Evolutionary conservation across 2,888 invertebrate species (phyloP).

Genomic region (Brachylomia viminalis): DNA sequence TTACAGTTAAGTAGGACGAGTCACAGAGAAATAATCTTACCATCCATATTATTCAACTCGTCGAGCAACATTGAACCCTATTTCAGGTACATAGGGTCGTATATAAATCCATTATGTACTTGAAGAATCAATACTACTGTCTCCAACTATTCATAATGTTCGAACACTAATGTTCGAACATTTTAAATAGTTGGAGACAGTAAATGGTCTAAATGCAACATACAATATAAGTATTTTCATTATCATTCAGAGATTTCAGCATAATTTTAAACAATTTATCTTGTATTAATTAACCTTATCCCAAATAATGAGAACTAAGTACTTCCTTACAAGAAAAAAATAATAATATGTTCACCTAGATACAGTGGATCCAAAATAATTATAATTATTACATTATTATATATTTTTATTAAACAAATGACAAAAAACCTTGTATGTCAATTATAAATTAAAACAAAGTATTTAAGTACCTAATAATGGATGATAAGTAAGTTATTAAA

Average conservation of each 20-base stretch:
- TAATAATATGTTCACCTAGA: background rate
- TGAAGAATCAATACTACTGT: conserved; percentile 36
- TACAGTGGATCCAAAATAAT: background rate
- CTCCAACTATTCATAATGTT: background rate
- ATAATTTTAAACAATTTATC: background rate
- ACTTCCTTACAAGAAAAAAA: background rate
- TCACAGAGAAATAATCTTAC: conserved; percentile 17
- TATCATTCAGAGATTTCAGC: background rate
- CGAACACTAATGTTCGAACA: background rate
- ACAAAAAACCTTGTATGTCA: background rate
- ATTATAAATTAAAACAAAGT: conserved; percentile 6
- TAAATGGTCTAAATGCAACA: conserved; percentile 3
- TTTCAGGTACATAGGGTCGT: background rate
- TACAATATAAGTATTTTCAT: background rate
- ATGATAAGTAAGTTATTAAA: background rate
- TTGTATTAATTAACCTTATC: background rate
- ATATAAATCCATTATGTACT: conserved; percentile 12
- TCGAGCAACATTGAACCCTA: conserved; percentile 23
- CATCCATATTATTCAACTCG: background rate
- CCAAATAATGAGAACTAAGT: background rate
- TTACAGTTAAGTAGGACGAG: background rate
- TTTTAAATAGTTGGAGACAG: background rate
- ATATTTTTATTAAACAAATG: background rate
- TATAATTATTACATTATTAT: background rate
- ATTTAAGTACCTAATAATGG: background rate